These are phyloP conservation scores for Gymnogyps californianus DNA, from an alignment of 2,113 vertebrate genomes.

Conservation along the genomic window DNA sequence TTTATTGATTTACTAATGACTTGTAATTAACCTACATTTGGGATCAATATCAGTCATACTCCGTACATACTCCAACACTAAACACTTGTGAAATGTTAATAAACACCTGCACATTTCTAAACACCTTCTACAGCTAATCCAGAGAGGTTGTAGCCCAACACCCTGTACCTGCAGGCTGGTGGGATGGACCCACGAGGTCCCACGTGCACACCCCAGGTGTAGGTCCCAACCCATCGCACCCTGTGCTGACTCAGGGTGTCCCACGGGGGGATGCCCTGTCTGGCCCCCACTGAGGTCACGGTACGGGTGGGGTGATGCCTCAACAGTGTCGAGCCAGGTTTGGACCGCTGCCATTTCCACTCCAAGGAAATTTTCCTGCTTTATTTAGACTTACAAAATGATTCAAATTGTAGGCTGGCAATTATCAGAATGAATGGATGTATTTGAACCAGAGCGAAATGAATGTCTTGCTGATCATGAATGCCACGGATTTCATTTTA, in stretches of 20 bases:
- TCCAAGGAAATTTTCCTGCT: neutral
- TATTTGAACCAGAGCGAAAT: neutral
- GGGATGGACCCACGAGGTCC: neutral
- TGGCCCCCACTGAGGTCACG: neutral
- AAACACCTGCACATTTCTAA: neutral
- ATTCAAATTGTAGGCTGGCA: neutral
- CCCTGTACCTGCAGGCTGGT: no score
- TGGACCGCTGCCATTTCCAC: neutral
- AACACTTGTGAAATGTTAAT: neutral
- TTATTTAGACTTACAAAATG: neutral
- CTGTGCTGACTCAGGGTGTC: neutral
- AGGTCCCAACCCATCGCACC: neutral
- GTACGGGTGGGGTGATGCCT: no score
- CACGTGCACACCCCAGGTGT: fast-evolving
- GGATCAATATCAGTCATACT: neutral
- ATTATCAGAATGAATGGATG: neutral
- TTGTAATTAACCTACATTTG: neutral
- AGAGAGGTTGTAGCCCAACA: neutral
- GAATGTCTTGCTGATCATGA: fast-evolving
- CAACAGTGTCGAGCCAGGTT: fast-evolving
- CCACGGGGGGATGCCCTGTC: neutral
- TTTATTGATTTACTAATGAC: neutral
- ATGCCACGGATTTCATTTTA: neutral
- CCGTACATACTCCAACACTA: no score
- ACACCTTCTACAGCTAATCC: neutral